These are phyloP conservation scores for Pheosia gnoma DNA, from an alignment of 2,888 invertebrate genomes.

Conservation along the genomic window DNA sequence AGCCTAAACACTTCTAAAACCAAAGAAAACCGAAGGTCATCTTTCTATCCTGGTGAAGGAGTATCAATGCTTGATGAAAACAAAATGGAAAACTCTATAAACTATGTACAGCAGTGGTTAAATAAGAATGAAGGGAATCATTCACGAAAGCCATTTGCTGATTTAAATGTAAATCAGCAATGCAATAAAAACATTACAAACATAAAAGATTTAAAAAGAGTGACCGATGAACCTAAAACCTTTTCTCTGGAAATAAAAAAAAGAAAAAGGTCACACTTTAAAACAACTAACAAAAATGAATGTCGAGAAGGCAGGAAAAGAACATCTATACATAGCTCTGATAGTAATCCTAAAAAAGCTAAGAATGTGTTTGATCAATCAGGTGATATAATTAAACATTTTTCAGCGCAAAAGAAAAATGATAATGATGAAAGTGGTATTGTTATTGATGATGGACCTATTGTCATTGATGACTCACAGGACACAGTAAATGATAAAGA, in stretches of 20 bases:
- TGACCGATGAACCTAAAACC: slow-evolving; percentile 15
- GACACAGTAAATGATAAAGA: slow-evolving; percentile 64
- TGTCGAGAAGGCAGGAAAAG: slow-evolving; percentile 8
- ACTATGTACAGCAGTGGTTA: slow-evolving; percentile 69
- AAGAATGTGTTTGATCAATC: slow-evolving; percentile 13
- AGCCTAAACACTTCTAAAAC: slow-evolving; percentile 36
- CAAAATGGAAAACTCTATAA: slow-evolving; percentile 61
- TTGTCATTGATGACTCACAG: slow-evolving; percentile 62
- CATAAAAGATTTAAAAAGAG: slow-evolving; percentile 13
- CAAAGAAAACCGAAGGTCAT: slow-evolving; percentile 54
- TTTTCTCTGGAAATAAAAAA: slow-evolving; percentile 10
- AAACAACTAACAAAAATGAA: slow-evolving; percentile 27
- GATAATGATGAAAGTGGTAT: slow-evolving; percentile 65
- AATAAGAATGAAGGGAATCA: slow-evolving; percentile 49
- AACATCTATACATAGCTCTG: slow-evolving; percentile 7
- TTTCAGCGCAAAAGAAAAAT: slow-evolving; percentile 14
- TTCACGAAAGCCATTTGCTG: slow-evolving; percentile 62
- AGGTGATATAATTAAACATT: slow-evolving; percentile 6
- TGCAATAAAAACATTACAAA: background rate
- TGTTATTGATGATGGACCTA: slow-evolving; percentile 58
- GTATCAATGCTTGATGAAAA: slow-evolving; percentile 30
- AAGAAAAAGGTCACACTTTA: slow-evolving; percentile 39
- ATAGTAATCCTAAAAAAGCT: slow-evolving; percentile 14
- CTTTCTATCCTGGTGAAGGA: slow-evolving; percentile 58
- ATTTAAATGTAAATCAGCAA: slow-evolving; percentile 60